Evolutionary conservation across 2,888 invertebrate genomes (phyloP), one percentile per base, ranked within the genome.

Genomic region (Hedychridium roseum): DNA sequence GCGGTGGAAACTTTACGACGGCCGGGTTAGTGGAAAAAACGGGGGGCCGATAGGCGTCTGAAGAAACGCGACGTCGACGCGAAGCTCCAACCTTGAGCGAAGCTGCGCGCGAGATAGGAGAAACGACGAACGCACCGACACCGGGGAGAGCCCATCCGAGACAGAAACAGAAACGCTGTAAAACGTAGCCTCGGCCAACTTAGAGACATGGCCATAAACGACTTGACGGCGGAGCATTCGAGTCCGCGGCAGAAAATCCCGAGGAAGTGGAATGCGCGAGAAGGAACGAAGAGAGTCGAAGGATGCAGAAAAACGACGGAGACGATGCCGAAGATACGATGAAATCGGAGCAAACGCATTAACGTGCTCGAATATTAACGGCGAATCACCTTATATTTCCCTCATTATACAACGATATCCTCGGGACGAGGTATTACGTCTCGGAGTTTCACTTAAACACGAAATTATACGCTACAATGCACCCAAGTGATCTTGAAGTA

Each of bases 141-240:
- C 61, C 54, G 45, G 55, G 67, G 65, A 67, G 66, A n/a, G n/a
- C n/a, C 67, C 70, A 68, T 70, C 66, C 60, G 63, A 70, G 66
- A 66, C 71, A 68, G 71, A 73, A 35, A n/a, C n/a, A n/a, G n/a
- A n/a, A 74, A 66, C 59, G 68, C 63, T 67, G 72, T 73, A 73
- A 73, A 74, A 70, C 61, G 64, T 75, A 77, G 69, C 76, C 76
- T 77, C 75, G 75, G 75, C 75, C 76, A 75, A 77, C 76, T 77
- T 77, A 71, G 66, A n/a, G n/a, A 66, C 66, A 50, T 62, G 65
- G 62, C 71, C 68, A 72, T 75, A 76, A 73, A 73, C 62, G 70
- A 57, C 54, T 57, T 53, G n/a, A n/a, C n/a, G n/a, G n/a, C n/a
- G n/a, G n/a, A n/a, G n/a, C n/a, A n/a, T n/a, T n/a, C n/a, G n/a